These are phyloP conservation scores for Vanessa tameamea DNA, from an alignment of 1,140 invertebrate genomes.

Conservation along the genomic window DNA sequence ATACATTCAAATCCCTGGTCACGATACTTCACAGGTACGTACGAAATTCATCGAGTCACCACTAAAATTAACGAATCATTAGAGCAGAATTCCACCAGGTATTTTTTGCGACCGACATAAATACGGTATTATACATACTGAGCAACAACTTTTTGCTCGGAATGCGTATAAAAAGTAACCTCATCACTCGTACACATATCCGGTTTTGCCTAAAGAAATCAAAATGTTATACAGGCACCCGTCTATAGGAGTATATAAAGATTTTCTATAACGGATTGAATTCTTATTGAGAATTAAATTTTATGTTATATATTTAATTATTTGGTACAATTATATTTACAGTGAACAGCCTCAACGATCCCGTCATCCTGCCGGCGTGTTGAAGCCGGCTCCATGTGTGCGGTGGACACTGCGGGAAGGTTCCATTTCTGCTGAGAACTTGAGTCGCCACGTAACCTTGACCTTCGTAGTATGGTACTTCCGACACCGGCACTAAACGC, in stretches of 20 bases:
- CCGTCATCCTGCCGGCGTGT: slow-evolving; percentile 61
- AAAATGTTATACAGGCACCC: slow-evolving; percentile 43
- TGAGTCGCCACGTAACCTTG: slow-evolving; percentile 77
- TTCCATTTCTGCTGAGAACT: slow-evolving; percentile 75
- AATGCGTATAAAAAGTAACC: slow-evolving; percentile 73
- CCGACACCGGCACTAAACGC: slow-evolving; percentile 74
- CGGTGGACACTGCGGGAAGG: slow-evolving; percentile 76
- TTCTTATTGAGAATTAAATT: not conserved
- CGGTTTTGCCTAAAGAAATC: slow-evolving; percentile 59
- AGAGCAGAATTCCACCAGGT: slow-evolving; percentile 64
- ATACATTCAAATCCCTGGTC: not conserved
- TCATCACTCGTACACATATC: slow-evolving; percentile 62
- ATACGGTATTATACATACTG: slow-evolving; percentile 67
- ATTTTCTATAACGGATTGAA: slow-evolving; percentile 10
- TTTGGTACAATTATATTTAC: slow-evolving; percentile 61
- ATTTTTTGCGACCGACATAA: slow-evolving; percentile 68
- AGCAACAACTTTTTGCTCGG: slow-evolving; percentile 67
- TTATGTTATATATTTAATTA: slow-evolving; percentile 7
- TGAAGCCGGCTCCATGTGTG: slow-evolving; percentile 71
- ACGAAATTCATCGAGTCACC: slow-evolving; percentile 66
- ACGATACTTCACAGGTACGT: slow-evolving; percentile 48
- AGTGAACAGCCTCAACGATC: slow-evolving; percentile 65
- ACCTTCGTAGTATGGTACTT: slow-evolving; percentile 72
- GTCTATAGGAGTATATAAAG: slow-evolving; percentile 17
- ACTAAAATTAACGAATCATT: slow-evolving; percentile 72